Conservation (phyloP, 2,888 invertebrate species). For the Caradrina clavipalpis region DNA sequence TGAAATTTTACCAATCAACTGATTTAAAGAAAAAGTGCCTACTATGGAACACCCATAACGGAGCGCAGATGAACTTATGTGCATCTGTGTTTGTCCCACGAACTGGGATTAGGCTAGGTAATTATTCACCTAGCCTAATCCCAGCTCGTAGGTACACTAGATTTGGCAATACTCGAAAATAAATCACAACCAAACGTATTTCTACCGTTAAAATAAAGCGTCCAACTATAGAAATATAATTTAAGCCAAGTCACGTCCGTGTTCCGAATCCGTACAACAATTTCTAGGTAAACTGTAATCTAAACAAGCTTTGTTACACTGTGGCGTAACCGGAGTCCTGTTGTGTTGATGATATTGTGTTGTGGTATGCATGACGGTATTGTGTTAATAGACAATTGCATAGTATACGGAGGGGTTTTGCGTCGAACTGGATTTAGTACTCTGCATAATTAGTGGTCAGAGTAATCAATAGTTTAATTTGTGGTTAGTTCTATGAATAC, state of each 20-base stretch:
- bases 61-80: too few relatives aligned
- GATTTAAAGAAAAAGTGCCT: too few relatives aligned
- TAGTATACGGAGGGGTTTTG: neutral
- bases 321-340: neutral
- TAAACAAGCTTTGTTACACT: slow-evolving; percentile 16
- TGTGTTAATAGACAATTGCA: neutral
- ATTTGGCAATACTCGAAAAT: neutral
- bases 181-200: slow-evolving; percentile 17
- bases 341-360: neutral
- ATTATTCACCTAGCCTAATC: neutral
- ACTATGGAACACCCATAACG: too few relatives aligned
- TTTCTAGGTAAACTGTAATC: slow-evolving; percentile 25
- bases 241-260: slow-evolving; percentile 48
- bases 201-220: slow-evolving; percentile 14
- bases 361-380: neutral
- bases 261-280: slow-evolving; percentile 17
- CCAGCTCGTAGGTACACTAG: neutral
- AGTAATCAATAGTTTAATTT: neutral
- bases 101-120: too few relatives aligned
- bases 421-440: neutral
- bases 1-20: too few relatives aligned
- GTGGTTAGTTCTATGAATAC: neutral
- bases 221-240: slow-evolving; percentile 35
- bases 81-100: too few relatives aligned
- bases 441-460: neutral